Evolutionary conservation across 2,888 invertebrate genomes (phyloP), one percentile per base, ranked within the genome.

Genomic region (Helleia helle): DNA sequence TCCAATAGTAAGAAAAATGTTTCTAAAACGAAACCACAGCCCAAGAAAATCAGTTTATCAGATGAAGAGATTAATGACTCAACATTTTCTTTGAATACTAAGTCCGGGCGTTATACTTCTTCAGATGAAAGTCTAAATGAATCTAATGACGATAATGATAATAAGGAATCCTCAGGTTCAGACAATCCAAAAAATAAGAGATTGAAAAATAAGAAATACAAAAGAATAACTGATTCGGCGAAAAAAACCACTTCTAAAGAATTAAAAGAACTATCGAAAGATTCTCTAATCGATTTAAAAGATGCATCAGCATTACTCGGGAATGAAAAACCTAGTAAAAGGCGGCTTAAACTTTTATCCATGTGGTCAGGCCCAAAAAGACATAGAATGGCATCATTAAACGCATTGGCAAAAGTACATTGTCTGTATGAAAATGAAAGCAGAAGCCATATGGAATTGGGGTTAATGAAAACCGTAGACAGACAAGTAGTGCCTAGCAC

Each of bases 381-480:
- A 30, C 93, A 93, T 63, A 88, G 96, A 50, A 94, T 95, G 73
- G 96, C 96, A 25, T 95, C 95, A 1, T 72, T 96, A 18, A 96
- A 96, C 65, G 96, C 96, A 1, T 71, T 93, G 53, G 95, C 95
- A 15, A 95, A 95, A 83, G 95, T 96, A 1, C 95, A 95, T 66
- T 95, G 95, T 61, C 85, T 96, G 14, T 95, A 95, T 61, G 95
- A 95, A 71, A 95, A 95, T 64, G 95, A 95, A 75, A 91, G 92
- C 38, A 86, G 92, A 37, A 90, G 90, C 1, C 91, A 91, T 45
- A 87, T 91, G 60, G 88, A 89, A 57, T 56, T 89, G 46, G 89
- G 89, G 0, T 60, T 86, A 28, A 81, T 85, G 76, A 83, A 72
- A 63, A 86, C 84, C 13, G 53, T 83, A 31, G 80, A 84, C 27